Conservation (phyloP, 2,888 invertebrate genomes). For the Nudaria mundana region DNA sequence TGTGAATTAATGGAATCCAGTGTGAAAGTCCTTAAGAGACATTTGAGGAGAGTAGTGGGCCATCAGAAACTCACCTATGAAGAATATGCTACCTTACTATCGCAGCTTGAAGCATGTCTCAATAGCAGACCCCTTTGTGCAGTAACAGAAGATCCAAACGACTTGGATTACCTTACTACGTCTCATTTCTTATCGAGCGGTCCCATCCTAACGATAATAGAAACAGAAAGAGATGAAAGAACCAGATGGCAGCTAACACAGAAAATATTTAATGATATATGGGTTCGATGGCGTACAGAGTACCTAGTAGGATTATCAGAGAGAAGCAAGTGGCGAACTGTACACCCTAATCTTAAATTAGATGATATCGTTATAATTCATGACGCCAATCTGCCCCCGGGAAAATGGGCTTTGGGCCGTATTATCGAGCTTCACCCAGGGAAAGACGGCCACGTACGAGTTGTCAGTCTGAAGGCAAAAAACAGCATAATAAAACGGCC, state of each 20-base stretch:
- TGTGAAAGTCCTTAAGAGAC: no score
- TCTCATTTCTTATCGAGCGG: constrained; percentile 25
- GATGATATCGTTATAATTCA: no score
- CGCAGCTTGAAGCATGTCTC: constrained; percentile 27
- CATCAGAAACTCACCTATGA: constrained; percentile 14
- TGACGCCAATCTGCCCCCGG: no score
- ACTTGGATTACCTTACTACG: constrained; percentile 27
- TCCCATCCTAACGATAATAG: constrained; percentile 15
- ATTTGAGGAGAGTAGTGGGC: constrained; percentile 23
- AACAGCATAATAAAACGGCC: no score
- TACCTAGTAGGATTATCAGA: no score
- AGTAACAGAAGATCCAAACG: constrained; percentile 23
- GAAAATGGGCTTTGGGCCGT: no score
- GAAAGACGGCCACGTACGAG: no score
- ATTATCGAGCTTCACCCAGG: no score
- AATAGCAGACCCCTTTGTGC: constrained; percentile 27
- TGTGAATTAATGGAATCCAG: no score
- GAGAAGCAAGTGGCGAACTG: no score
- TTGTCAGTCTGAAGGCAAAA: no score
- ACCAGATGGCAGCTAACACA: constrained; percentile 29
- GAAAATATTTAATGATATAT: constrained; percentile 24
- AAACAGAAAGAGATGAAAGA: constrained; percentile 20
- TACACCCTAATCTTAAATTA: no score
- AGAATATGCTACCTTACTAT: constrained; percentile 18
- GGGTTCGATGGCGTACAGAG: background rate